phyloP scores from a whole-genome alignment of 2,888 invertebrate species.

The Heteropelma amictum region DNA sequence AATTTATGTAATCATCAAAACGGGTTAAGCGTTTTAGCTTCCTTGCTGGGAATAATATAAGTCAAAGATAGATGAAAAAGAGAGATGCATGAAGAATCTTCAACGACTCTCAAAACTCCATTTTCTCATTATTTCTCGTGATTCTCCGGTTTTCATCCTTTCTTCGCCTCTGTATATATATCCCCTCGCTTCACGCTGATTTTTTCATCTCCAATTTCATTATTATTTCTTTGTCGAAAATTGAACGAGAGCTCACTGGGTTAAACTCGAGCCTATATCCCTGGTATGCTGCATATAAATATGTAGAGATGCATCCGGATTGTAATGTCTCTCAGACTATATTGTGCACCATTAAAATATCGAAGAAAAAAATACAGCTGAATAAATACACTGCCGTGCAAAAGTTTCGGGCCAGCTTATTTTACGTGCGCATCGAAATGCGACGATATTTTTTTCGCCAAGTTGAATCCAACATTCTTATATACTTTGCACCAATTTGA shows the following conservation, averaged over 20 bases:
- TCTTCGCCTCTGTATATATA: no score
- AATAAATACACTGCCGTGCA: background rate
- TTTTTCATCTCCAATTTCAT: constrained; percentile 45
- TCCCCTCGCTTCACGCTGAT: background rate
- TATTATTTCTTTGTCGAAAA: constrained; percentile 45
- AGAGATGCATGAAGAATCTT: constrained; percentile 1
- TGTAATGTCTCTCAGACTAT: constrained; percentile 33
- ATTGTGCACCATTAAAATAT: no score
- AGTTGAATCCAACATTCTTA: no score
- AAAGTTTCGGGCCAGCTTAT: no score
- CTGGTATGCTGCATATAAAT: constrained; percentile 34
- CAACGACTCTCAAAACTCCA: constrained; percentile 35
- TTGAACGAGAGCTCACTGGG: constrained; percentile 9
- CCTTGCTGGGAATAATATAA: background rate
- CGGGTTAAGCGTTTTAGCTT: constrained; percentile 10
- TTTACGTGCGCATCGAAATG: no score
- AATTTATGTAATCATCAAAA: constrained; percentile 10
- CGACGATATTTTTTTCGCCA: no score
- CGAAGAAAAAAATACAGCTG: no score
- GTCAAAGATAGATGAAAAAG: background rate
- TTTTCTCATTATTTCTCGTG: constrained; percentile 27
- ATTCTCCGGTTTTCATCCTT: background rate
- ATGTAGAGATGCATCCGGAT: constrained; percentile 1
- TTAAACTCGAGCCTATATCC: constrained; percentile 9
- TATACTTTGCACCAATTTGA: no score